Evolutionary conservation across 2,888 invertebrate genomes (phyloP).

Genomic region (Auanema freiburgensis): DNA sequence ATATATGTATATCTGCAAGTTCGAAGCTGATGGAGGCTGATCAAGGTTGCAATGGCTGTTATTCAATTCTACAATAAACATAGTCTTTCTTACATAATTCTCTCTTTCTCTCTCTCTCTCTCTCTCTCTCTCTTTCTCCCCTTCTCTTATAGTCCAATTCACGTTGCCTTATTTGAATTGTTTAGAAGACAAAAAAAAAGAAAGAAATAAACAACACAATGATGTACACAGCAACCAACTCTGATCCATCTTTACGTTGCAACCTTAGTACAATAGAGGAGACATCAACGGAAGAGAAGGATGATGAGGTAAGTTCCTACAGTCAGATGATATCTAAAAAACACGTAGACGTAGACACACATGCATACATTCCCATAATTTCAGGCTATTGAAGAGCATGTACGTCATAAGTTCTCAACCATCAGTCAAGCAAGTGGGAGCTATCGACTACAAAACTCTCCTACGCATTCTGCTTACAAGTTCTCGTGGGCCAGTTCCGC

Average conservation of each 20-base stretch:
- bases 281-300: not conserved
- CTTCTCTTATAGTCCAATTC: not conserved
- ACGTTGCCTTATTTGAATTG: not conserved
- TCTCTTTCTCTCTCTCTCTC: conserved; percentile 1
- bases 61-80: too few species aligned
- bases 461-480: too few species aligned
- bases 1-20: too few species aligned
- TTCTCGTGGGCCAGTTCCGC: too few species aligned
- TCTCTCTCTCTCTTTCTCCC: not conserved
- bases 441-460: too few species aligned
- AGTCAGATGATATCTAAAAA: not conserved
- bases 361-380: too few species aligned
- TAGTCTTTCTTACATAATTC: not conserved
- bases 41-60: not conserved
- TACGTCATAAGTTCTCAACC: too few species aligned
- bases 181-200: not conserved
- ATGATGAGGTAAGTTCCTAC: not conserved
- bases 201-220: too few species aligned
- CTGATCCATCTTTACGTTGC: not conserved
- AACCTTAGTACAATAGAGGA: conserved; percentile 1
- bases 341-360: too few species aligned
- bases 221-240: not conserved
- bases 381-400: too few species aligned
- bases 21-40: not conserved
- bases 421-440: too few species aligned